These are phyloP conservation scores for Apistogramma diplotaenia DNA, from an alignment of 2,113 vertebrate genomes.

Conservation along the genomic window DNA sequence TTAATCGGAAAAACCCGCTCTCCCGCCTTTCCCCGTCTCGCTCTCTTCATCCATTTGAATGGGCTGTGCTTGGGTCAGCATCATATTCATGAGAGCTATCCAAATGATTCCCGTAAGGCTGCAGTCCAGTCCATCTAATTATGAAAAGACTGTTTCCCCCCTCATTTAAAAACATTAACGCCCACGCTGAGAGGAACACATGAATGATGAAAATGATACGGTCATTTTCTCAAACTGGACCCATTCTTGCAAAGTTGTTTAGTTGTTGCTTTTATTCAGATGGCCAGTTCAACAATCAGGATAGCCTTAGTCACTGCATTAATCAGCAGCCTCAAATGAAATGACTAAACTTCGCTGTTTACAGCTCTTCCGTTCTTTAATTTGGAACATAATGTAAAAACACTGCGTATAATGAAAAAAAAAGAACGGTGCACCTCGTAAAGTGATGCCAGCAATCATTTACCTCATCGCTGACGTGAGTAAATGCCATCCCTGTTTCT, in stretches of 20 bases:
- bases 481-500: neutral
- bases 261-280: neutral
- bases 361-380: neutral
- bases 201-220: slow-evolving; percentile 26
- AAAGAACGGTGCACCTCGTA: neutral
- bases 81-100: slow-evolving; percentile 25
- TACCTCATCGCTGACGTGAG: neutral
- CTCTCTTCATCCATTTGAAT: slow-evolving; percentile 13
- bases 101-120: slow-evolving; percentile 7
- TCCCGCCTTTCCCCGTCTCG: neutral
- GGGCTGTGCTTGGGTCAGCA: neutral
- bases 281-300: neutral
- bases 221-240: slow-evolving; percentile 29
- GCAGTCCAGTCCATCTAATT: slow-evolving; percentile 27
- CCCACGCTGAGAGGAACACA: slow-evolving; percentile 19
- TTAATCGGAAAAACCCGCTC: neutral
- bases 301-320: neutral
- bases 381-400: neutral
- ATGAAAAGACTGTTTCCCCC: neutral
- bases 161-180: slow-evolving; percentile 24
- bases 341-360: neutral
- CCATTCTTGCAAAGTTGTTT: neutral
- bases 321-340: neutral
- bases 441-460: neutral
- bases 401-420: too few relatives aligned